Conservation (phyloP, 2,113 vertebrate species). For the Podiceps cristatus region DNA sequence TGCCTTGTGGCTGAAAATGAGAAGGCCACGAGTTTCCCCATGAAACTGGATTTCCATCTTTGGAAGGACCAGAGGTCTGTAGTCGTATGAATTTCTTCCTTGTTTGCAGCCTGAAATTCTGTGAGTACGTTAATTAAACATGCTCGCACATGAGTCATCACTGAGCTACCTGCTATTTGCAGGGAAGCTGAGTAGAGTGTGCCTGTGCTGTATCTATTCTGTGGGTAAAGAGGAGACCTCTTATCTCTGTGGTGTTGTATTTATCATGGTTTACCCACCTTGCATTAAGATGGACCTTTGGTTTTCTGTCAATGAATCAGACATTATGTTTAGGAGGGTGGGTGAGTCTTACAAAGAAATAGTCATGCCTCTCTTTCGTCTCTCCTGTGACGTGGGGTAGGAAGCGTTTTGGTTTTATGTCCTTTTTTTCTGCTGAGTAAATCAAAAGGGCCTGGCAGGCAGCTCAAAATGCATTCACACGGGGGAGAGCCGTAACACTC, state of each 20-base stretch:
- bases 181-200: background rate
- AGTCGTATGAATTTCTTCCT: background rate
- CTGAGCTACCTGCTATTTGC: background rate
- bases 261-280: background rate
- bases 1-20: background rate
- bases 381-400: background rate
- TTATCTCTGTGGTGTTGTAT: fast-evolving
- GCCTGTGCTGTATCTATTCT: background rate
- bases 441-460: background rate
- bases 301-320: background rate
- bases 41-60: background rate
- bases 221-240: background rate
- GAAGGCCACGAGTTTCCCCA: background rate
- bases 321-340: background rate
- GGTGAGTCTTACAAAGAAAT: background rate
- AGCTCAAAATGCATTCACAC: fast-evolving
- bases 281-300: background rate
- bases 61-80: background rate
- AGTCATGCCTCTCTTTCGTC: background rate
- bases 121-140: background rate
- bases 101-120: background rate
- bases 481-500: background rate
- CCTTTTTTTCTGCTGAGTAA: background rate
- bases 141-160: fast-evolving
- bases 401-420: background rate